A percentile compares a stretch with the other conserved stretches of the same genome.
phyloP scores from a whole-genome alignment of 2,888 invertebrate species.

The Hesperia comma region DNA sequence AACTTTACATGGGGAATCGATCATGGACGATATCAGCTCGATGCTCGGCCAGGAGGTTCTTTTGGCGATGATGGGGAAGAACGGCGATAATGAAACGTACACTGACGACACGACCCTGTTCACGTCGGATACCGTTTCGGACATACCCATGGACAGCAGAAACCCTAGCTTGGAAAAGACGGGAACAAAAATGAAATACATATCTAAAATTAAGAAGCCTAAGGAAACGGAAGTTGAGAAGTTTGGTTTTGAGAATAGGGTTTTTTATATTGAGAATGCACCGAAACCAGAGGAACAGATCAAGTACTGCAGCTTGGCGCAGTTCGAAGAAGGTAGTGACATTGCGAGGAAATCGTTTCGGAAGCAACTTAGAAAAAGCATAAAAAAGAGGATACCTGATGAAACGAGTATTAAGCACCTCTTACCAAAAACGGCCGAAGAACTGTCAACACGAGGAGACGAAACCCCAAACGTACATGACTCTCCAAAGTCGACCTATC shows the following conservation, averaged over 20 bases:
- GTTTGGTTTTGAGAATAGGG: slow-evolving; percentile 89
- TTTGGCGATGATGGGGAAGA: slow-evolving; percentile 86
- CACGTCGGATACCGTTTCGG: slow-evolving; percentile 82
- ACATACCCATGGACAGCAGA: slow-evolving; percentile 79
- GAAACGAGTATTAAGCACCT: slow-evolving; percentile 63
- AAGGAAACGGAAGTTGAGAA: slow-evolving; percentile 80
- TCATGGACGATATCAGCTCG: slow-evolving; percentile 91
- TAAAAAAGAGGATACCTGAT: slow-evolving; percentile 70
- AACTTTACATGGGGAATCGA: slow-evolving; percentile 89
- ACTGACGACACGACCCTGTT: slow-evolving; percentile 89
- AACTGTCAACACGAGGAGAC: slow-evolving; percentile 50
- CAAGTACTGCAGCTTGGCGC: slow-evolving; percentile 91
- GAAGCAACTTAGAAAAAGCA: slow-evolving; percentile 71
- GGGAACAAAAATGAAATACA: slow-evolving; percentile 84
- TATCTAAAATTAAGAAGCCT: slow-evolving; percentile 74
- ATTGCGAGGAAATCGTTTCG: slow-evolving; percentile 91
- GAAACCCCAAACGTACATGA: slow-evolving; percentile 47
- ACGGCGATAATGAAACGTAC: slow-evolving; percentile 86
- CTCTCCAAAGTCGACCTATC: slow-evolving; percentile 25
- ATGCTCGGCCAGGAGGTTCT: slow-evolving; percentile 88
- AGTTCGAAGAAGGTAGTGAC: slow-evolving; percentile 92
- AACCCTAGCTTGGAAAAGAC: slow-evolving; percentile 83
- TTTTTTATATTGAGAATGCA: slow-evolving; percentile 84
- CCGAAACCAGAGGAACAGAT: slow-evolving; percentile 83
- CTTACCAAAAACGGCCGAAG: slow-evolving; percentile 67